phyloP scores from a whole-genome alignment of 1,140 invertebrate species.

The Pantala flavescens region DNA sequence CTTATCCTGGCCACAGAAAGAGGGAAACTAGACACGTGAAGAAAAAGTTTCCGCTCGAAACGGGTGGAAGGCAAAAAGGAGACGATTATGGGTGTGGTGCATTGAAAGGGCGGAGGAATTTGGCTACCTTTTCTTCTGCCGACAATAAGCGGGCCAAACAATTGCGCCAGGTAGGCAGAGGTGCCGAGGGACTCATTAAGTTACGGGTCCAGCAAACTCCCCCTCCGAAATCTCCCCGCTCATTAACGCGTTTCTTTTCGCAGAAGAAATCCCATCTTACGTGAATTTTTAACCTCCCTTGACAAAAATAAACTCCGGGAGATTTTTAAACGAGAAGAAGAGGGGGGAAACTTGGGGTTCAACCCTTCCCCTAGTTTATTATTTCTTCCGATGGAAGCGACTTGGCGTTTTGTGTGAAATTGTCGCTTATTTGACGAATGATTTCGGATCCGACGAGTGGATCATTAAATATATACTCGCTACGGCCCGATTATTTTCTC shows the following conservation, averaged over 20 bases:
- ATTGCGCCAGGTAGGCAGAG: neutral
- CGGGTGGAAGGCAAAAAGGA: neutral
- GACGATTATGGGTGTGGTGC: neutral
- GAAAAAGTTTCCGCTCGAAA: no score
- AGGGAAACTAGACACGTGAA: no score
- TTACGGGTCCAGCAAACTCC: neutral
- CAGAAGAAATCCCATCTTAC: neutral
- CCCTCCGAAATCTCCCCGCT: neutral
- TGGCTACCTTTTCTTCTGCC: neutral
- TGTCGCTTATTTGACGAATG: neutral
- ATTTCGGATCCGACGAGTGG: neutral
- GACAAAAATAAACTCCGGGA: no score
- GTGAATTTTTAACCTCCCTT: neutral
- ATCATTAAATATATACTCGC: neutral
- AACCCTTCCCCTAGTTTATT: neutral
- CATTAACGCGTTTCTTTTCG: neutral
- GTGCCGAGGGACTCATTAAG: slow-evolving; percentile 2
- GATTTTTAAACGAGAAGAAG: no score
- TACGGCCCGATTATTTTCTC: no score
- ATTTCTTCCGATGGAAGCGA: neutral
- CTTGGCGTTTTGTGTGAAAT: neutral
- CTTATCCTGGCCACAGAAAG: no score
- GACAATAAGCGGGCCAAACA: neutral
- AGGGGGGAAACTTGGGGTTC: no score
- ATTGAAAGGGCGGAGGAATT: neutral